Evolutionary conservation across 1,140 invertebrate genomes (phyloP).

Genomic region (Drosophila burlai): DNA sequence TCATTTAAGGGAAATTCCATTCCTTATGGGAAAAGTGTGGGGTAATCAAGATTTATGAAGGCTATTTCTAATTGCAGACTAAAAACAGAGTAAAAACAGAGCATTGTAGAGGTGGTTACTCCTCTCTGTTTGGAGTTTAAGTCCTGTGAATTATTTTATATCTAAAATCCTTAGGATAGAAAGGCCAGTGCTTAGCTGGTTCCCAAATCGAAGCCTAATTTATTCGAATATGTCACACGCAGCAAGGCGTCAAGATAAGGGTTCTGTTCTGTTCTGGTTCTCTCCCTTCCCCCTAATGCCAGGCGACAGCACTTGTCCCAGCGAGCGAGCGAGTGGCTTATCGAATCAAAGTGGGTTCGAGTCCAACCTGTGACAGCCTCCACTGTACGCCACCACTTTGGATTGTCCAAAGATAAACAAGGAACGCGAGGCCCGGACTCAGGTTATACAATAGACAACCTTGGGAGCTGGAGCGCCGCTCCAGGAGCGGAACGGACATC

Average conservation of each 20-base stretch:
- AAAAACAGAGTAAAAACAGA: neutral
- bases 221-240: neutral
- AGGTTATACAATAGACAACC: constrained; percentile 71
- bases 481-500: constrained; percentile 15
- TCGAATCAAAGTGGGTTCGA: constrained; percentile 2
- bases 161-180: too few relatives aligned
- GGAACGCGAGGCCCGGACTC: constrained; percentile 12
- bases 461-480: constrained; percentile 31
- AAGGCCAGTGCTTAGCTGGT: neutral
- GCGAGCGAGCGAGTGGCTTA: constrained; percentile 2
- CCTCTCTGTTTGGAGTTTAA: too few relatives aligned
- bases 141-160: too few relatives aligned
- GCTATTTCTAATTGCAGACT: neutral
- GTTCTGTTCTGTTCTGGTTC: neutral
- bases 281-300: neutral
- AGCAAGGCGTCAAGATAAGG: constrained; percentile 2
- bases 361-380: constrained; percentile 34
- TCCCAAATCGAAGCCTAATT: neutral
- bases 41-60: neutral
- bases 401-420: constrained; percentile 77
- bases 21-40: too few relatives aligned
- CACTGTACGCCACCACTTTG: constrained; percentile 39
- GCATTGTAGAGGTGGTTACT: neutral
- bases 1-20: too few relatives aligned
- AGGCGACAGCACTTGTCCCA: constrained; percentile 7